Percentiles rank a stretch among this genome's conserved stretches.
Evolutionary conservation across 2,888 invertebrate species (phyloP).

Genomic region (Epirrita christyi): DNA sequence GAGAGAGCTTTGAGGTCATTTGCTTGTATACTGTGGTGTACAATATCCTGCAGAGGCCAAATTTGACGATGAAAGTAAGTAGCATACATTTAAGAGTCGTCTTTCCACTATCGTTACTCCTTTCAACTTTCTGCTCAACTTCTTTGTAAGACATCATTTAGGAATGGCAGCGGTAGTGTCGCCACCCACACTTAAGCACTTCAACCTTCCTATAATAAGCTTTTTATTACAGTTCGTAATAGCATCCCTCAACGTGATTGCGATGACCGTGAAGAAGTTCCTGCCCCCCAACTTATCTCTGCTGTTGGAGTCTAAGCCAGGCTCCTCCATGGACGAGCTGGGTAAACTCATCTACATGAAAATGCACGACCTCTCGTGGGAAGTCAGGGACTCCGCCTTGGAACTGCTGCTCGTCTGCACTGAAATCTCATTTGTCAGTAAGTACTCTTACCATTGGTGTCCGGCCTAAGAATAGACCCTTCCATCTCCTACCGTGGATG

Average conservation of each 20-base stretch:
- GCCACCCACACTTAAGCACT: too few species aligned
- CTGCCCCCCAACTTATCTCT: slow-evolving; percentile 91
- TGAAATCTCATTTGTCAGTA: slow-evolving; percentile 89
- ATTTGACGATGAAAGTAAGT: slow-evolving; percentile 71
- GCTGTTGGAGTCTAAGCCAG: slow-evolving; percentile 87
- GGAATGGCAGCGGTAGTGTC: too few species aligned
- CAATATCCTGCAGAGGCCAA: slow-evolving; percentile 65
- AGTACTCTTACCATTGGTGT: not conserved
- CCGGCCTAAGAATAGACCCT: too few species aligned
- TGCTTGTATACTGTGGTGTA: slow-evolving; percentile 82
- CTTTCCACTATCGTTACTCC: too few species aligned
- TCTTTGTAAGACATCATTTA: too few species aligned
- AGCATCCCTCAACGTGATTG: slow-evolving; percentile 88
- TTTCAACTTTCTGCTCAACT: too few species aligned
- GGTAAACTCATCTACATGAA: slow-evolving; percentile 88
- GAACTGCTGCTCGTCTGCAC: slow-evolving; percentile 90
- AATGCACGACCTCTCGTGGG: slow-evolving; percentile 90
- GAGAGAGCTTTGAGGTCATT: slow-evolving; percentile 90
- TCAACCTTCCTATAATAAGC: not conserved
- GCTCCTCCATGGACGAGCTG: slow-evolving; percentile 86
- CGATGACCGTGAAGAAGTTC: slow-evolving; percentile 89
- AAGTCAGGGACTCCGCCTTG: slow-evolving; percentile 90
- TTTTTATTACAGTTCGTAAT: slow-evolving; percentile 86
- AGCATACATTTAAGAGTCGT: not conserved
- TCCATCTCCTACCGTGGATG: too few species aligned